phyloP scores from a whole-genome alignment of 2,113 vertebrate genomes.

The Podarcis cretensis region DNA sequence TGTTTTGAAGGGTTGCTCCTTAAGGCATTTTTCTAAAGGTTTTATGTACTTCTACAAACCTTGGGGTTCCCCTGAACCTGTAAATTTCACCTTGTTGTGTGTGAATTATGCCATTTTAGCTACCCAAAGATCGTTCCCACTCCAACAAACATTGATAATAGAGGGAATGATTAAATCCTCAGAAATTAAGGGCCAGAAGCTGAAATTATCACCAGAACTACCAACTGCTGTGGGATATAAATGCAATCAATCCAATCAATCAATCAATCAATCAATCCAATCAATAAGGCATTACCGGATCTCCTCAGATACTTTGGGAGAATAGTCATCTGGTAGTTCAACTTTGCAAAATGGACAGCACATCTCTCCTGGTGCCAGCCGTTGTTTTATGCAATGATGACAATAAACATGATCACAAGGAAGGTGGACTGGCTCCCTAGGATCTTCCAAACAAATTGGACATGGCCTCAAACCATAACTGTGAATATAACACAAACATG shows the following conservation, averaged over 20 bases:
- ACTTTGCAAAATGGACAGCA: conserved; percentile 81
- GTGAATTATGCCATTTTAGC: too few relatives aligned
- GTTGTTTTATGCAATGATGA: conserved; percentile 77
- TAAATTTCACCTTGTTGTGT: too few relatives aligned
- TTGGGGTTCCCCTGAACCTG: too few relatives aligned
- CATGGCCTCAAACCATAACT: conserved; percentile 80
- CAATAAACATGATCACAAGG: conserved; percentile 88
- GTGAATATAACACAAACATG: neutral
- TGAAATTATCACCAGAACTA: neutral
- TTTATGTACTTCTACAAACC: too few relatives aligned
- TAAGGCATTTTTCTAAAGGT: too few relatives aligned
- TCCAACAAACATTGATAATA: too few relatives aligned
- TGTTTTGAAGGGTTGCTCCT: too few relatives aligned
- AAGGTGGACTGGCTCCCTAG: conserved; percentile 81
- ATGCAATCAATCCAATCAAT: too few relatives aligned
- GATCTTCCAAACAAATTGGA: conserved; percentile 82
- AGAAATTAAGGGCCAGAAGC: neutral
- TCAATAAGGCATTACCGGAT: conserved; percentile 73
- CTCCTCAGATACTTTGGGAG: conserved; percentile 67
- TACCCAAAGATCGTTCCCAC: too few relatives aligned
- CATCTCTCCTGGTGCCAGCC: conserved; percentile 81
- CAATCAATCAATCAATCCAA: neutral
- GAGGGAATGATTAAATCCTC: neutral
- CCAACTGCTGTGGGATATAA: neutral
- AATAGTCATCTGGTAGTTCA: conserved; percentile 63